phyloP scores from a whole-genome alignment of 2,113 vertebrate species.

The Neogale vison region DNA sequence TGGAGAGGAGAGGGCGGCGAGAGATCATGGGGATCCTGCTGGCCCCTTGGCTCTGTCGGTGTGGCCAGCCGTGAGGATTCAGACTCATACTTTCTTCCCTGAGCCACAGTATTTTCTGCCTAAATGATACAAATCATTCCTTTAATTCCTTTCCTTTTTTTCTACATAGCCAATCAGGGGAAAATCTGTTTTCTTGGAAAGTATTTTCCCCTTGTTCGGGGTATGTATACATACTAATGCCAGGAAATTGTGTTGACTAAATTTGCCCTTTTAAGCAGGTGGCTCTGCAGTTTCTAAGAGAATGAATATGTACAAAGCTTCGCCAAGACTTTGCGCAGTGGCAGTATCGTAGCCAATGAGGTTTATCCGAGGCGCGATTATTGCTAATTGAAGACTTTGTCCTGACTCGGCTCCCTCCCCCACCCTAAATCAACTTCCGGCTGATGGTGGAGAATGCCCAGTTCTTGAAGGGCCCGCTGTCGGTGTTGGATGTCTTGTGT shows the following conservation, averaged over 20 bases:
- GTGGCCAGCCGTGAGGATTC: fast-evolving
- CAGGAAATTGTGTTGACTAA: neutral
- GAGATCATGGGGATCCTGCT: fast-evolving
- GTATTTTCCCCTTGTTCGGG: neutral
- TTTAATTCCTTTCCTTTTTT: neutral
- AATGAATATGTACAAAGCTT: neutral
- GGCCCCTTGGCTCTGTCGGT: neutral
- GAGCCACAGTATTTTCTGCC: neutral
- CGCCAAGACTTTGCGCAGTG: no score
- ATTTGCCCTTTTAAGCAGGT: neutral
- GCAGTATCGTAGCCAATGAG: no score
- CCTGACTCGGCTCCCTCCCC: neutral
- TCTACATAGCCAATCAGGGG: no score
- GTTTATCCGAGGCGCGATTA: no score
- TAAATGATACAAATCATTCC: neutral
- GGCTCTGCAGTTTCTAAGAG: neutral
- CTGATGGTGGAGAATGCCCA: fast-evolving
- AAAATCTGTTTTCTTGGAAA: neutral
- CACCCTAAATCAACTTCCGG: fast-evolving
- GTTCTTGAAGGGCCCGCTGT: fast-evolving
- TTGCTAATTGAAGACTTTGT: no score
- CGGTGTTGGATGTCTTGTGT: fast-evolving
- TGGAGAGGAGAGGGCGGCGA: no score
- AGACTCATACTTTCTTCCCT: no score
- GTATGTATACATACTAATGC: fast-evolving